phyloP scores from a whole-genome alignment of 2,888 invertebrate genomes.

The Julus scanicus region DNA sequence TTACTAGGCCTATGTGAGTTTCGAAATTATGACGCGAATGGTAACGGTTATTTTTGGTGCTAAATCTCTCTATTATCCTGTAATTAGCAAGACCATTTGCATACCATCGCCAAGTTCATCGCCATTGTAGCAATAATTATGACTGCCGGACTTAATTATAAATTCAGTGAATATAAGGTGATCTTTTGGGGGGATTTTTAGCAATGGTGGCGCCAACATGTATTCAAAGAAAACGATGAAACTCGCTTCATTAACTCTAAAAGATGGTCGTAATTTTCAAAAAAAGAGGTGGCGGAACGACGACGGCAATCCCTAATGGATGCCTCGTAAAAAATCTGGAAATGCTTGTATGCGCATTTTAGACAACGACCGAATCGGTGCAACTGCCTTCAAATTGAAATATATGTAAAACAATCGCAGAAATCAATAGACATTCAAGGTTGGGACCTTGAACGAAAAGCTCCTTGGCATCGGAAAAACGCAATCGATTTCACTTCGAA shows the following conservation, averaged over 20 bases:
- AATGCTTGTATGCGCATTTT: neutral
- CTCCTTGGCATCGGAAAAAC: neutral
- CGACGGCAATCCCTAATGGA: neutral
- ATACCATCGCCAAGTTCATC: neutral
- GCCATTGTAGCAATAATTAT: neutral
- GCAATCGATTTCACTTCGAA: neutral
- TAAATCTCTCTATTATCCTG: too few relatives aligned
- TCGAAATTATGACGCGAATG: too few relatives aligned
- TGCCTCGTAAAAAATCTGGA: neutral
- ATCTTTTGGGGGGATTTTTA: neutral
- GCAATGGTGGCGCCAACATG: neutral
- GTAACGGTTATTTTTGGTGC: too few relatives aligned
- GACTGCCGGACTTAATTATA: conserved; percentile 19
- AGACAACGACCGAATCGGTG: neutral
- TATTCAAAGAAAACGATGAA: conserved; percentile 6
- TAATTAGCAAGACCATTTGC: neutral
- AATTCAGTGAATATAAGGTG: neutral
- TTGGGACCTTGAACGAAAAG: neutral
- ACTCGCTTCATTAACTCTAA: conserved; percentile 26
- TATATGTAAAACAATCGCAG: neutral
- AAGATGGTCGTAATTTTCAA: neutral
- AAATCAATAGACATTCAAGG: conserved; percentile 30
- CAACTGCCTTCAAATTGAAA: neutral
- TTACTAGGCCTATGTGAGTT: too few relatives aligned
- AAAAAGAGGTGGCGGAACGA: conserved; percentile 9